phyloP scores from a whole-genome alignment of 1,140 invertebrate species.

The Drosophila pseudoobscura region DNA sequence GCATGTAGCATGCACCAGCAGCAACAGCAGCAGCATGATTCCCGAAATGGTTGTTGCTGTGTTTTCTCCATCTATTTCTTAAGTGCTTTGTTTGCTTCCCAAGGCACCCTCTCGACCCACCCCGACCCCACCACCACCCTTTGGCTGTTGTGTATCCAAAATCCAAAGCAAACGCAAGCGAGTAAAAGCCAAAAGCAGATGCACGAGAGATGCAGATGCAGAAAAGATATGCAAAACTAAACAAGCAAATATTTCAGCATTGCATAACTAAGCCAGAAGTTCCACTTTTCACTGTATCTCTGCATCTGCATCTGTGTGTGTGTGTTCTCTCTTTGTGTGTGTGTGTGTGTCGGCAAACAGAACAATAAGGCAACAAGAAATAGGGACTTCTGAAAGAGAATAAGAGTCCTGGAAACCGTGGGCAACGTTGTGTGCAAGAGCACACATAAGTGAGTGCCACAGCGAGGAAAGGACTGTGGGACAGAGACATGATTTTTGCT shows the following conservation, averaged over 20 bases:
- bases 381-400: constrained; percentile 10
- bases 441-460: constrained; percentile 56
- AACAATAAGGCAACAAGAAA: constrained; percentile 46
- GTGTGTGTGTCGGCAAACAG: constrained; percentile 18
- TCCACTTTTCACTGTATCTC: constrained; percentile 12
- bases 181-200: constrained; percentile 43
- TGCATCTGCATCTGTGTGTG: constrained; percentile 1
- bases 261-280: constrained; percentile 66
- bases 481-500: too few relatives aligned
- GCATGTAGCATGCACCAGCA: constrained; percentile 18
- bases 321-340: background rate
- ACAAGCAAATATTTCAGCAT: constrained; percentile 79
- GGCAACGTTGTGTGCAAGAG: constrained; percentile 47
- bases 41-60: constrained; percentile 32
- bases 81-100: constrained; percentile 44
- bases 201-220: constrained; percentile 45
- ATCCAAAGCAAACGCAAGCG: constrained; percentile 32
- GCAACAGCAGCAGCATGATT: constrained; percentile 22
- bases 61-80: constrained; percentile 38
- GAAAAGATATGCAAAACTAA: constrained; percentile 77
- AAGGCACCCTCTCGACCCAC: background rate
- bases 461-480: constrained; percentile 13
- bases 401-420: constrained; percentile 10
- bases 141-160: constrained; percentile 13
- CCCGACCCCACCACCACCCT: background rate